Evolutionary conservation across 2,888 invertebrate species (phyloP).

Genomic region (Cataglyphis altisquamis): DNA sequence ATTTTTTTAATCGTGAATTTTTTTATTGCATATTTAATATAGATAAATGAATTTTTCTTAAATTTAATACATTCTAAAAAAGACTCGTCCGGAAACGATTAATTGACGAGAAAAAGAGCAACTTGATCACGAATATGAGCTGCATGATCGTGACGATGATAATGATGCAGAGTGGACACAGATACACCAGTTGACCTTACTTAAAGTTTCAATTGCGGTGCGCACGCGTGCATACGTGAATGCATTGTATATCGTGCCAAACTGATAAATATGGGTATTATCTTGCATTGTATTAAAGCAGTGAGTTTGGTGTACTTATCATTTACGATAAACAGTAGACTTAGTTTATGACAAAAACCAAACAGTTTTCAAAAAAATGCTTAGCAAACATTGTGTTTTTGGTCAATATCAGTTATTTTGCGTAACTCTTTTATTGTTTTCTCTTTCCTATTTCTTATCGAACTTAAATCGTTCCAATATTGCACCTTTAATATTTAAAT

Average conservation of each 20-base stretch:
- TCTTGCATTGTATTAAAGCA: background rate
- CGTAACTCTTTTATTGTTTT: background rate
- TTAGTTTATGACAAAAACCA: constrained; percentile 10
- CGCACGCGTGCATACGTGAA: constrained; percentile 34
- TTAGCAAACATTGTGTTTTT: background rate
- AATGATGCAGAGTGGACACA: constrained; percentile 55
- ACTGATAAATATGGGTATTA: constrained; percentile 37
- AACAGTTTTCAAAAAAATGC: background rate
- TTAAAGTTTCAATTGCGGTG: constrained; percentile 68
- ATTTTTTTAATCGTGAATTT: background rate
- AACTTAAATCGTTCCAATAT: background rate
- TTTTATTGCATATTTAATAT: background rate
- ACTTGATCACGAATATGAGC: constrained; percentile 13
- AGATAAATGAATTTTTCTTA: background rate
- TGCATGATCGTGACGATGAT: background rate
- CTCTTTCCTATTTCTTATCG: background rate
- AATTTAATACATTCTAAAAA: background rate
- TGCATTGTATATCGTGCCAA: constrained; percentile 29
- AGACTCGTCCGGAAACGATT: background rate
- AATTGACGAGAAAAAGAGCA: constrained; percentile 15
- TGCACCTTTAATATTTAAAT: background rate
- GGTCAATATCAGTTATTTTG: background rate
- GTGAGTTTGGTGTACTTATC: constrained; percentile 30
- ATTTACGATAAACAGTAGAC: background rate
- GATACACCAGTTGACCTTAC: constrained; percentile 79